Evolutionary conservation across 2,797 vertebrate species (phyloP).

Genomic region (Cossypha dichroa): DNA sequence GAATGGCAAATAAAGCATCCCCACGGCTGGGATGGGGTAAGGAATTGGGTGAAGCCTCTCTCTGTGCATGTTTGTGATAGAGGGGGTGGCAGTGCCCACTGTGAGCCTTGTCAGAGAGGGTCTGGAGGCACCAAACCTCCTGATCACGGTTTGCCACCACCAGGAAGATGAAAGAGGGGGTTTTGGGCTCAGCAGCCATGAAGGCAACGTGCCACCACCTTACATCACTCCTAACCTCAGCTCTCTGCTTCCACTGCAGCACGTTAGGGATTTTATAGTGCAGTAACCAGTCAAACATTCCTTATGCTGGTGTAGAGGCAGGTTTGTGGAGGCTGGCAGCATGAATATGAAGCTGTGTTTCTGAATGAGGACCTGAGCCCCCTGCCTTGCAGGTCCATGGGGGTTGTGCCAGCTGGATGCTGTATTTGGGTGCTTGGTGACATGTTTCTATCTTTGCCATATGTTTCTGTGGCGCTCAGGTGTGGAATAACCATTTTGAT

Average conservation of each 20-base stretch:
- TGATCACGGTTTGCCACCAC: not conserved
- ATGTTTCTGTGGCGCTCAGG: not conserved
- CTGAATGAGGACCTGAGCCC: not conserved
- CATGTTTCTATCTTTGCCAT: not conserved
- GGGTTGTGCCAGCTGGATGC: not conserved
- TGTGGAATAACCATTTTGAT: not conserved
- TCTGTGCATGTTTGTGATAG: not conserved
- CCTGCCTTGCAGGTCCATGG: not conserved
- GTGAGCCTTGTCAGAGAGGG: rapidly evolving
- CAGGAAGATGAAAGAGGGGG: not conserved
- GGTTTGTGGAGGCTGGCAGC: not conserved
- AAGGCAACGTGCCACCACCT: not conserved
- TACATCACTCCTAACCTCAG: not conserved
- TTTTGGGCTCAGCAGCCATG: not conserved
- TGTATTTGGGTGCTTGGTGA: rapidly evolving
- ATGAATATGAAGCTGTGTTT: not conserved
- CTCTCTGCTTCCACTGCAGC: not conserved
- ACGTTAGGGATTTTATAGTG: not conserved
- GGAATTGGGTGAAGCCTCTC: not conserved
- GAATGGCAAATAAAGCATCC: not conserved
- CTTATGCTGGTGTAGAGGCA: not conserved
- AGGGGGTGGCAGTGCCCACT: rapidly evolving
- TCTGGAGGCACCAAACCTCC: not conserved
- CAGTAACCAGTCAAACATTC: not conserved
- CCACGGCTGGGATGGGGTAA: not conserved